Conservation (phyloP, 2,797 vertebrate species). For the Epinephelus awoara region DNA sequence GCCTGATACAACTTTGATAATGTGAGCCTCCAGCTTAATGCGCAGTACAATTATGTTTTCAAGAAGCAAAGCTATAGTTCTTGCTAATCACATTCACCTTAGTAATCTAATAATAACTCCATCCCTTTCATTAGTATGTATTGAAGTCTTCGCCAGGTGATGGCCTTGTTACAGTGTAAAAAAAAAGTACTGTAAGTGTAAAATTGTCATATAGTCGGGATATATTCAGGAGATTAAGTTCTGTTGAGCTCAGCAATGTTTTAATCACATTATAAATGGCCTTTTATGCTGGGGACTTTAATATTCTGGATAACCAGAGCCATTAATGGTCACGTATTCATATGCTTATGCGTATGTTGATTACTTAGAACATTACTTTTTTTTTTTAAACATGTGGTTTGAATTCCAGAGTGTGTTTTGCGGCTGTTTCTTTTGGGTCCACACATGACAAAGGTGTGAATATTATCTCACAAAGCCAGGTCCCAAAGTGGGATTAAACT, state of each 20-base stretch:
- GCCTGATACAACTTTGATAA: conserved; percentile 80
- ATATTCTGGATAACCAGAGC: conserved; percentile 66
- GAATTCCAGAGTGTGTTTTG: neutral
- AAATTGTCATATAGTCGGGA: conserved; percentile 66
- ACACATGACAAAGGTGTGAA: neutral
- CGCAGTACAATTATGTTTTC: conserved; percentile 73
- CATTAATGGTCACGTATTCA: conserved; percentile 30
- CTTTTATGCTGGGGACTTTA: conserved; percentile 69
- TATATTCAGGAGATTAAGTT: conserved; percentile 78
- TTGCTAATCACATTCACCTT: conserved; percentile 75
- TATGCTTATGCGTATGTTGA: conserved; percentile 19
- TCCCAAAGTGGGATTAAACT: conserved; percentile 9
- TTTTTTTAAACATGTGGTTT: neutral
- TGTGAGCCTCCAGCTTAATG: conserved; percentile 75
- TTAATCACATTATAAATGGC: conserved; percentile 77
- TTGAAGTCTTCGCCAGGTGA: conserved; percentile 72
- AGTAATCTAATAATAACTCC: conserved; percentile 74
- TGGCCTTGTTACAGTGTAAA: conserved; percentile 58
- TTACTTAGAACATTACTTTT: neutral
- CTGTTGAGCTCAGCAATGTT: conserved; percentile 77
- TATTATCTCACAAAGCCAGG: neutral
- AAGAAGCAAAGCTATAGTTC: conserved; percentile 71
- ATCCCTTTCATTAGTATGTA: conserved; percentile 71
- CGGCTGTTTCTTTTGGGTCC: neutral
- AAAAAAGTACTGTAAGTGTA: conserved; percentile 60